phyloP scores from a whole-genome alignment of 2,888 invertebrate species.

The Brachypterus glaber region DNA sequence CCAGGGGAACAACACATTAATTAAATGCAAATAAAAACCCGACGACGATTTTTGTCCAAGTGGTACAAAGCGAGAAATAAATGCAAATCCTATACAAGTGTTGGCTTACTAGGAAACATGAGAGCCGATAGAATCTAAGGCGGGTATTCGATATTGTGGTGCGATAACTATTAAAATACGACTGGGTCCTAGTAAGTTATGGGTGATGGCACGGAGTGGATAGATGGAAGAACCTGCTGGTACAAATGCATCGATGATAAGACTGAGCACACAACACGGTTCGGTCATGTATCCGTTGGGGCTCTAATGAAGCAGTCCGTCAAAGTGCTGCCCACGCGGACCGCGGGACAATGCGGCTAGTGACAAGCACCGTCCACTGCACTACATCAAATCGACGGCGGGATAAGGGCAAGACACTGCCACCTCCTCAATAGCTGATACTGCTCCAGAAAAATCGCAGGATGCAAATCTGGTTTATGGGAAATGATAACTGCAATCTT shows the following conservation, averaged over 20 bases:
- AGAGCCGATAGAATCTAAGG: constrained; percentile 26
- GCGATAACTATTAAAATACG: constrained; percentile 32
- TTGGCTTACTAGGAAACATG: constrained; percentile 27
- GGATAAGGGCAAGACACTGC: no score
- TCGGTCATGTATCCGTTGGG: constrained; percentile 35
- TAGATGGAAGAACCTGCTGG: constrained; percentile 30
- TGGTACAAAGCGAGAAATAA: constrained; percentile 3
- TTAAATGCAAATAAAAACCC: background rate
- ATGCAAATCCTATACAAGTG: constrained; percentile 7
- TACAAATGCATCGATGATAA: constrained; percentile 39
- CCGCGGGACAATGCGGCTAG: constrained; percentile 15
- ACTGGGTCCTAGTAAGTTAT: constrained; percentile 26
- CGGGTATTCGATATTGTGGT: constrained; percentile 27
- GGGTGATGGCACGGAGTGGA: constrained; percentile 17
- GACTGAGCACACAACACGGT: constrained; percentile 36
- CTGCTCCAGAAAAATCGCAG: no score
- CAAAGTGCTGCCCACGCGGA: constrained; percentile 33
- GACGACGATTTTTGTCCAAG: background rate
- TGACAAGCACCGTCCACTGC: no score
- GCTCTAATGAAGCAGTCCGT: constrained; percentile 42
- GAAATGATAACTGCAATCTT: no score
- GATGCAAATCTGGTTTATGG: no score
- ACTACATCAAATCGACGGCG: no score
- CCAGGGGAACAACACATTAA: no score
- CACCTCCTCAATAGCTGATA: no score